Conservation (phyloP, 2,797 vertebrate species). For the Leucoraja ocellata region DNA sequence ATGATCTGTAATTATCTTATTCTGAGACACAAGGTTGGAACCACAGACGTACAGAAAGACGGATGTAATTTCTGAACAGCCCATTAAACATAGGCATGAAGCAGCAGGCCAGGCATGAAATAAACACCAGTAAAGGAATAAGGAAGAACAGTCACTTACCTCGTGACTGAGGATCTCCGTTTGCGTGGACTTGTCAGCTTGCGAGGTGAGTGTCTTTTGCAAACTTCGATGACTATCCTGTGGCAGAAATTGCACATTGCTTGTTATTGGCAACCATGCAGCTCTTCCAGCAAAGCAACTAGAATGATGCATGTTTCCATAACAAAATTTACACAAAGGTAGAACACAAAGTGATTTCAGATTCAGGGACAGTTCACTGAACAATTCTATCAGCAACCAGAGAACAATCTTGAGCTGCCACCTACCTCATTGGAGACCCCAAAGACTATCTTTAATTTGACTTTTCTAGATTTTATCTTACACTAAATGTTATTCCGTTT, state of each 20-base stretch:
- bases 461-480: no score
- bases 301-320: no score
- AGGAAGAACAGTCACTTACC: slow-evolving; percentile 66
- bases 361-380: no score
- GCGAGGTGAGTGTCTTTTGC: slow-evolving; percentile 73
- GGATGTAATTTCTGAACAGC: slow-evolving; percentile 43
- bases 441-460: no score
- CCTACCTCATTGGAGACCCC: no score
- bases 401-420: no score
- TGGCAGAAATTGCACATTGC: slow-evolving; percentile 42
- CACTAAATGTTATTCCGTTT: no score
- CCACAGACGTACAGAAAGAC: slow-evolving; percentile 48
- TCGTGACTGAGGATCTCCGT: slow-evolving; percentile 80
- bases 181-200: slow-evolving; percentile 86
- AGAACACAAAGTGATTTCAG: no score
- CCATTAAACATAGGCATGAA: slow-evolving; percentile 44
- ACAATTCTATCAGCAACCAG: no score
- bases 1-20: slow-evolving; percentile 46
- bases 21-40: slow-evolving; percentile 44
- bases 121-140: slow-evolving; percentile 48
- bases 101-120: slow-evolving; percentile 44
- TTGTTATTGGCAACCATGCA: slow-evolving; percentile 40
- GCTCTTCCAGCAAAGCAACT: slow-evolving; percentile 43
- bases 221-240: slow-evolving; percentile 79
- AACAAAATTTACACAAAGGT: no score